phyloP scores from a whole-genome alignment of 2,113 vertebrate genomes.

The Hippocampus comes region DNA sequence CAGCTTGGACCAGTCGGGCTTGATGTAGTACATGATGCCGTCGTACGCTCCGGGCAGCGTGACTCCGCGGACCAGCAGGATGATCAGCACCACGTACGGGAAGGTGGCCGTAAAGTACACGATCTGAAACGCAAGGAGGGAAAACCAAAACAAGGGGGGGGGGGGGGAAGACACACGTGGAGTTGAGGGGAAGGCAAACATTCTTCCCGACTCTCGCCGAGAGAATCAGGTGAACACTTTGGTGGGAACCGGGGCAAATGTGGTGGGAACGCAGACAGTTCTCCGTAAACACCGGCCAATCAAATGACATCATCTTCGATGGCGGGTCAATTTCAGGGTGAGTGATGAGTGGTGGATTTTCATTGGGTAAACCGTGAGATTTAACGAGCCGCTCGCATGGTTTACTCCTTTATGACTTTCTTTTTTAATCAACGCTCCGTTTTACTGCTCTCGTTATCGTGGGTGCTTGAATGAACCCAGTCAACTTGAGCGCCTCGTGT shows the following conservation, averaged over 20 bases:
- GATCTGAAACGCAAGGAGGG: constrained; percentile 56
- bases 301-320: too few species aligned
- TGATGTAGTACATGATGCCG: constrained; percentile 77
- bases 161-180: neutral
- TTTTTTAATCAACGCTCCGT: neutral
- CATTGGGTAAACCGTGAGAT: neutral
- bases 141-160: neutral
- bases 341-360: too few species aligned
- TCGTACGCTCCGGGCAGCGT: constrained; percentile 73
- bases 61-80: constrained; percentile 74
- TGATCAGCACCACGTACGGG: constrained; percentile 76
- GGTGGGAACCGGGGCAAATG: too few species aligned
- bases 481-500: neutral
- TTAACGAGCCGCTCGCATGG: neutral
- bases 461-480: neutral
- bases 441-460: neutral
- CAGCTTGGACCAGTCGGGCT: constrained; percentile 78
- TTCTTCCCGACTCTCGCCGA: too few species aligned
- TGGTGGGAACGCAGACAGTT: too few species aligned
- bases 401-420: neutral
- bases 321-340: too few species aligned
- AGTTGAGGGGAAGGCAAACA: neutral
- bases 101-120: constrained; percentile 80
- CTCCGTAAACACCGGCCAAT: too few species aligned
- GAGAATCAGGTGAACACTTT: too few species aligned